phyloP scores from a whole-genome alignment of 1,140 invertebrate genomes.

The Drosophila novamexicana region DNA sequence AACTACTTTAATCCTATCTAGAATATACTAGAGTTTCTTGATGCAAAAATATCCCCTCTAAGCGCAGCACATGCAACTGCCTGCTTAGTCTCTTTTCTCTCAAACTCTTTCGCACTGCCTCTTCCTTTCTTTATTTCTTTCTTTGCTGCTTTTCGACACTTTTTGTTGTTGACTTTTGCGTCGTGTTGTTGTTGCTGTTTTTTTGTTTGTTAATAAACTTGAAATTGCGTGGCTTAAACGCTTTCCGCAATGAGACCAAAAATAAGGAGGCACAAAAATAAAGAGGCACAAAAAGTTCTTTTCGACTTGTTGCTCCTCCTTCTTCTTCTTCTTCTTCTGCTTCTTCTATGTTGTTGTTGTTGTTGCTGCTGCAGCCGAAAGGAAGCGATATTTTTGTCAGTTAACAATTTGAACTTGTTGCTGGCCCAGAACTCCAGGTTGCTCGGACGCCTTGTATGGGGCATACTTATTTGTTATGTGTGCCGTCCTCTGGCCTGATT shows the following conservation, averaged over 20 bases:
- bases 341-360: neutral
- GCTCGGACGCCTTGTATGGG: conserved; percentile 24
- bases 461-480: conserved; percentile 25
- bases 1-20: too few relatives aligned
- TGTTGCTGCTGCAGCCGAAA: conserved; percentile 23
- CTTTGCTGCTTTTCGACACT: conserved; percentile 1
- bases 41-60: neutral
- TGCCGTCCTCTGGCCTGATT: conserved; percentile 51
- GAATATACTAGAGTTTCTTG: too few relatives aligned
- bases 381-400: conserved; percentile 60
- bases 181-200: conserved; percentile 14
- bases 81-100: neutral
- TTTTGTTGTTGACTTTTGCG: conserved; percentile 2
- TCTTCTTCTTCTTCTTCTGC: conserved; percentile 4
- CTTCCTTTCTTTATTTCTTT: neutral
- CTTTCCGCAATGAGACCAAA: conserved; percentile 56
- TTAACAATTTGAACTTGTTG: conserved; percentile 29
- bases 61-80: neutral
- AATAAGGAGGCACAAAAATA: conserved; percentile 19
- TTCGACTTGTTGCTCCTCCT: conserved; percentile 60
- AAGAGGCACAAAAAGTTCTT: conserved; percentile 28
- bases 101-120: neutral
- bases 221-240: conserved; percentile 52
- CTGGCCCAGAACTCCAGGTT: neutral
- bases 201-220: conserved; percentile 43